Evolutionary conservation across 1,140 invertebrate genomes (phyloP).

Genomic region (Batillaria attramentaria): DNA sequence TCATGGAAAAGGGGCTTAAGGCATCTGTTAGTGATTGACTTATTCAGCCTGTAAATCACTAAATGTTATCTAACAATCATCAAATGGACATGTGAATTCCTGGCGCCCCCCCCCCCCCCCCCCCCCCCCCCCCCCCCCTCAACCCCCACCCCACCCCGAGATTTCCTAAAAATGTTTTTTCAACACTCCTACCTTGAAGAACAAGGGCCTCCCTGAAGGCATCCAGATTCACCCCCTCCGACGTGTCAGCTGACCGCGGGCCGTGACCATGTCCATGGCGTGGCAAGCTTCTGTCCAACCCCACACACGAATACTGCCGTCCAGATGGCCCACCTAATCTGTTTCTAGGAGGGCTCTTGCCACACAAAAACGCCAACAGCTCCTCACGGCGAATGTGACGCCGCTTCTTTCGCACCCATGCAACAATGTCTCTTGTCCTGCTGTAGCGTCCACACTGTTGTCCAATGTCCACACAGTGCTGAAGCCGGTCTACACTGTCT

Average conservation of each 20-base stretch:
- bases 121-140: background rate
- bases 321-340: slow-evolving; percentile 71
- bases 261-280: slow-evolving; percentile 28
- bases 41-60: too few species aligned
- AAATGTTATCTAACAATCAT: too few species aligned
- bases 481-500: slow-evolving; percentile 84
- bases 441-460: slow-evolving; percentile 82
- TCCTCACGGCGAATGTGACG: slow-evolving; percentile 83
- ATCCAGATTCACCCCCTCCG: slow-evolving; percentile 78
- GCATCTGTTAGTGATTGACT: too few species aligned
- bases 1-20: too few species aligned
- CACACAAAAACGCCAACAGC: slow-evolving; percentile 84
- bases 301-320: slow-evolving; percentile 69
- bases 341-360: slow-evolving; percentile 79
- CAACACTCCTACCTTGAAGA: slow-evolving; percentile 73
- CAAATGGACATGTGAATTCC: background rate
- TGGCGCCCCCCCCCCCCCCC: background rate
- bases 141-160: slow-evolving; percentile 3
- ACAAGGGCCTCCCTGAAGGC: slow-evolving; percentile 85
- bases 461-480: slow-evolving; percentile 80
- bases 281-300: slow-evolving; percentile 27
- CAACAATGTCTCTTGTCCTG: slow-evolving; percentile 82
- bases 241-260: slow-evolving; percentile 41
- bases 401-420: slow-evolving; percentile 77
- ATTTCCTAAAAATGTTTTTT: too few species aligned